Conservation (phyloP, 2,797 vertebrate genomes). For the Hyperoplus lanceolatus region DNA sequence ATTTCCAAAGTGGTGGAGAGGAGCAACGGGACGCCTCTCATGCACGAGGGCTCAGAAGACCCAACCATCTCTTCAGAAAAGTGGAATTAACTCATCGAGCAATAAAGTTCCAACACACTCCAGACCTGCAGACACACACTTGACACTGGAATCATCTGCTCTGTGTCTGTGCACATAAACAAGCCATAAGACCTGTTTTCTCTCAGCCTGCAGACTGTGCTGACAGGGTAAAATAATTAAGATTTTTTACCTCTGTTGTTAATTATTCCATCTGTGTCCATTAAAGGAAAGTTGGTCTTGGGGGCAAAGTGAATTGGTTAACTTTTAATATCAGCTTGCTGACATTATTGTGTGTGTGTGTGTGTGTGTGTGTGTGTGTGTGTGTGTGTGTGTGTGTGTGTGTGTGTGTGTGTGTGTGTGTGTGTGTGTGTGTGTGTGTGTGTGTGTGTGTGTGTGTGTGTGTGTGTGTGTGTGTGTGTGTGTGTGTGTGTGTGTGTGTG, state of each 20-base stretch:
- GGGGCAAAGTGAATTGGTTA: not conserved
- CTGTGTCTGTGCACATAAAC: constrained; percentile 13
- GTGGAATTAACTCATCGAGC: constrained; percentile 27
- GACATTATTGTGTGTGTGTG: not conserved
- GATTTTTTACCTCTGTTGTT: not conserved
- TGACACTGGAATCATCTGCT: not conserved
- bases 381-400: no score
- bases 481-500: no score
- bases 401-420: no score
- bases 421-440: no score
- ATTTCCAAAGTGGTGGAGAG: not conserved
- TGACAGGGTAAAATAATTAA: not conserved
- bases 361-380: no score
- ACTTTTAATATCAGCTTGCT: not conserved
- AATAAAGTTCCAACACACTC: not conserved
- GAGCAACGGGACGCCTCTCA: constrained; percentile 64
- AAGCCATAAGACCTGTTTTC: not conserved
- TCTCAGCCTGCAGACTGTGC: not conserved
- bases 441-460: no score
- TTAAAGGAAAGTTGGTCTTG: not conserved
- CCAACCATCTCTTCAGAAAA: constrained; percentile 5
- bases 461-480: no score
- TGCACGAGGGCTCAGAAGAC: constrained; percentile 19
- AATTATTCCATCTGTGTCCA: not conserved
- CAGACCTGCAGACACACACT: not conserved